phyloP scores from a whole-genome alignment of 2,113 vertebrate species.

The Chloroceryle aenea region DNA sequence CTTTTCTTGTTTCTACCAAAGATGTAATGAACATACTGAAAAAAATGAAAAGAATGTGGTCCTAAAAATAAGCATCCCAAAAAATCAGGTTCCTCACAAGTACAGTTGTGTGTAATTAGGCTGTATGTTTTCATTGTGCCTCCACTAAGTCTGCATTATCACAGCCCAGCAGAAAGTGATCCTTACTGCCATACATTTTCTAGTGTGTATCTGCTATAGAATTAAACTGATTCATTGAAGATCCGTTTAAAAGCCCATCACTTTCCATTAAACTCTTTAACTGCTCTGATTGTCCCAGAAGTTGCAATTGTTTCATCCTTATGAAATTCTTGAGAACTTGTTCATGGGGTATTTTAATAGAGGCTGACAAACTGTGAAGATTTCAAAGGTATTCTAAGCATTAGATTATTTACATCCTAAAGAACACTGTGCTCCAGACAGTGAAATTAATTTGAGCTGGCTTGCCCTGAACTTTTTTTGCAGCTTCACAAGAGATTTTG shows the following conservation, averaged over 20 bases:
- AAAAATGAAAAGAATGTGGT: not conserved
- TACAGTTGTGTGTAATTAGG: not conserved
- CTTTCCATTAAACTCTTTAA: not conserved
- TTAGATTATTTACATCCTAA: slow-evolving; percentile 48
- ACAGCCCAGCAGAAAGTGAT: not conserved
- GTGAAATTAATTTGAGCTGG: slow-evolving; percentile 37
- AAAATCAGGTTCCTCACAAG: not conserved
- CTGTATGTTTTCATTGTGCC: not conserved
- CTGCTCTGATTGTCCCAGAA: not conserved
- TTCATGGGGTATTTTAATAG: not conserved
- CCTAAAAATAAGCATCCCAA: not conserved
- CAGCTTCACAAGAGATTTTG: slow-evolving; percentile 35
- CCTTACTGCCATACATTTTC: not conserved
- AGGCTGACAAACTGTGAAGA: not conserved
- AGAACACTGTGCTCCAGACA: slow-evolving; percentile 10
- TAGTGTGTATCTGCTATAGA: not conserved
- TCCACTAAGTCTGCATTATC: not conserved
- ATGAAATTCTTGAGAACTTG: not conserved
- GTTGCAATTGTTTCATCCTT: not conserved
- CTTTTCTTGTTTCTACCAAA: not conserved
- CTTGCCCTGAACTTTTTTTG: slow-evolving; percentile 22
- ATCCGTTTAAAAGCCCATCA: not conserved
- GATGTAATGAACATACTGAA: not conserved
- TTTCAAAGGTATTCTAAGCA: slow-evolving; percentile 38
- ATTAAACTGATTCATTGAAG: not conserved